Conservation (phyloP, 2,888 invertebrate genomes). For the Microchrysa polita region DNA sequence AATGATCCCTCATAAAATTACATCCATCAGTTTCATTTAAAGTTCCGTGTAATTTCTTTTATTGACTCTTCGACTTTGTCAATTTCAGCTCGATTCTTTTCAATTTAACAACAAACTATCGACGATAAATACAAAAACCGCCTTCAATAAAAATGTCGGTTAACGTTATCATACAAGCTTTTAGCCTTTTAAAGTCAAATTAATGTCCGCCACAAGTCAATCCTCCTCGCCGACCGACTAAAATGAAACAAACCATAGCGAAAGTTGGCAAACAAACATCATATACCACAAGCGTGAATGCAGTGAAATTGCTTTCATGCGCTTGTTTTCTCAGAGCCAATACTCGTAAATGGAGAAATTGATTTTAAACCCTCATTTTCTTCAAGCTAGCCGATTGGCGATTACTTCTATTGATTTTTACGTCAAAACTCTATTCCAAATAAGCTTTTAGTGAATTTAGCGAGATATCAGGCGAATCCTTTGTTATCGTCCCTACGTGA, state of each 20-base stretch:
- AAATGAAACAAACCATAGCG: background rate
- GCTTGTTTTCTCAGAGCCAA: background rate
- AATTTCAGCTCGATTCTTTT: no score
- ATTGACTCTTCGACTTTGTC: no score
- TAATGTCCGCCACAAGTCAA: background rate
- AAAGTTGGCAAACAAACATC: no score
- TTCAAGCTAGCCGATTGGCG: conserved; percentile 9
- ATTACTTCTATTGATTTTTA: conserved; percentile 21
- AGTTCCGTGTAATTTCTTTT: no score
- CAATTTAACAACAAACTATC: background rate
- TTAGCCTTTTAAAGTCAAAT: background rate
- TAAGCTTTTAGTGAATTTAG: conserved; percentile 4
- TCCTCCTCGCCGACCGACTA: background rate
- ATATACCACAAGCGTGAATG: no score
- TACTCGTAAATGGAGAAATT: conserved; percentile 22
- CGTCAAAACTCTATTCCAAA: background rate
- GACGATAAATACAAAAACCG: background rate
- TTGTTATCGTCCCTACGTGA: background rate
- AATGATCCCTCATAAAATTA: no score
- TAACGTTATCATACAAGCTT: background rate
- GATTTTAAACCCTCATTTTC: conserved; percentile 20
- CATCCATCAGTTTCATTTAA: no score
- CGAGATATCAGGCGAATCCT: background rate
- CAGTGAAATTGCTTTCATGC: background rate
- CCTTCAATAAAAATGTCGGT: background rate